These are phyloP conservation scores for Anguilla marmorata DNA, from an alignment of 2,797 vertebrate genomes.

Conservation along the genomic window DNA sequence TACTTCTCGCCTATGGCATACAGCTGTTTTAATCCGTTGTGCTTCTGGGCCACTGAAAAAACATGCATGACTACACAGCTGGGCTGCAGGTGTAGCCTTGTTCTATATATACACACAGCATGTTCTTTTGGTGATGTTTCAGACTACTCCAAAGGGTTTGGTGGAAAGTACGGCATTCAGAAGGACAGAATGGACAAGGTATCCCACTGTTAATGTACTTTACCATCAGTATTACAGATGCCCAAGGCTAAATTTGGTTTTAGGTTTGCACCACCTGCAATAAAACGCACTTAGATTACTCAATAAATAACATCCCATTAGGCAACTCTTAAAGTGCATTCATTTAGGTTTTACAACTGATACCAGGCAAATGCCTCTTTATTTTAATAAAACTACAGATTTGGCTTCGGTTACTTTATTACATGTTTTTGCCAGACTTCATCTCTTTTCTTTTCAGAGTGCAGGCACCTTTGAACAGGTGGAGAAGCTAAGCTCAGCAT, in stretches of 20 bases:
- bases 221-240: neutral
- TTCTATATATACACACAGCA: neutral
- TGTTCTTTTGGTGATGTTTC: neutral
- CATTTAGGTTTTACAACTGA: neutral
- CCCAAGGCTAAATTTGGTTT: neutral
- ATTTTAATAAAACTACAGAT: neutral
- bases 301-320: neutral
- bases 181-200: conserved; percentile 91
- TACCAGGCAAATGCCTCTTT: neutral
- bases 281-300: neutral
- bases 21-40: neutral
- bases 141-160: conserved; percentile 87
- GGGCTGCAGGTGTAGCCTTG: neutral
- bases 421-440: neutral
- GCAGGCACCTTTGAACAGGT: conserved; percentile 76
- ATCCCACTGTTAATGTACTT: conserved; percentile 17
- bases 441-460: conserved; percentile 53
- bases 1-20: neutral
- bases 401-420: neutral
- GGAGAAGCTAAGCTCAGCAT: conserved; percentile 65
- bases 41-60: neutral
- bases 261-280: neutral
- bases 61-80: conserved; percentile 4
- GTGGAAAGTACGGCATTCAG: conserved; percentile 93
- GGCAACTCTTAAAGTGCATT: neutral